phyloP scores from a whole-genome alignment of 2,113 vertebrate genomes.

The Gracilinanus agilis region DNA sequence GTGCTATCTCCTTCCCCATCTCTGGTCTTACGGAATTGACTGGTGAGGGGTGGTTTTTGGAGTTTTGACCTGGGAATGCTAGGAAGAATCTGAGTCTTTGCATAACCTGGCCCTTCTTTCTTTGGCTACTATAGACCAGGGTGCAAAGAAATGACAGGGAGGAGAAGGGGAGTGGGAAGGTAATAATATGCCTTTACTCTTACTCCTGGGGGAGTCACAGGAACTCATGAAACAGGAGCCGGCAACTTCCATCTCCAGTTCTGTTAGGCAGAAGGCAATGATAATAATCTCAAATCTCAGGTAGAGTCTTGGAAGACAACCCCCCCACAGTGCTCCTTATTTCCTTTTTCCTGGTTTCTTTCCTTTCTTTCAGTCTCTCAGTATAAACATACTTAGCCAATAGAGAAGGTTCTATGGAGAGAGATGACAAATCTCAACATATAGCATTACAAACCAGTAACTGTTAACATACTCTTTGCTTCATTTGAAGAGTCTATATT shows the following conservation, averaged over 20 bases:
- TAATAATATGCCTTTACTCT: background rate
- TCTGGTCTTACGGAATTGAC: background rate
- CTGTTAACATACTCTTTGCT: background rate
- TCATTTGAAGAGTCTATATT: background rate
- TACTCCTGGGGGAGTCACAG: conserved; percentile 17
- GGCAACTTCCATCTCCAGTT: conserved; percentile 27
- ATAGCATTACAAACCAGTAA: background rate
- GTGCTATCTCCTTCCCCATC: background rate
- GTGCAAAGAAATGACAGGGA: background rate
- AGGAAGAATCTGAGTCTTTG: background rate
- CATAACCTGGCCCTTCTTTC: background rate
- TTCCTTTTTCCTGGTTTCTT: background rate
- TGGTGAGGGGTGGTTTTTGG: background rate
- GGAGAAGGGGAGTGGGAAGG: background rate
- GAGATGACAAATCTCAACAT: background rate
- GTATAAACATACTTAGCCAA: background rate
- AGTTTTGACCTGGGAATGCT: background rate
- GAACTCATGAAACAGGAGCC: conserved; percentile 56
- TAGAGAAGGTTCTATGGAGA: background rate
- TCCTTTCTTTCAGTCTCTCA: background rate
- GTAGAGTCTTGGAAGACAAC: background rate
- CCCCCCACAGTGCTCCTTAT: background rate
- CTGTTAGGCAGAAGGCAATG: conserved; percentile 55
- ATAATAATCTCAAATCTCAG: conserved; percentile 41
- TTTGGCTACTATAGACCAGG: background rate